Conservation (phyloP, 1,140 invertebrate genomes). For the Drosophila saltans region DNA sequence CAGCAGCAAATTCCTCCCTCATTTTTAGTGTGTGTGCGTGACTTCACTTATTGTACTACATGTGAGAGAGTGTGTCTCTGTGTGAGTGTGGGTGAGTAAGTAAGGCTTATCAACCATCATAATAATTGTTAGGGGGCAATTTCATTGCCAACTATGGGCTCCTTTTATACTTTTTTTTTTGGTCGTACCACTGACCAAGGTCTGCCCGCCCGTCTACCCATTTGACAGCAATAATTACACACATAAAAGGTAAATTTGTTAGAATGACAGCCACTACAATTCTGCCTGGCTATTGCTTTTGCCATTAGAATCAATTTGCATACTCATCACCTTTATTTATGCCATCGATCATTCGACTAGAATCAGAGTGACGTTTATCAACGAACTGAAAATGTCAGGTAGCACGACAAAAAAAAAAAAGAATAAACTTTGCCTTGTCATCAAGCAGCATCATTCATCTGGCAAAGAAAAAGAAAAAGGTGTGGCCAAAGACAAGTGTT, state of each 20-base stretch:
- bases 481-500: slow-evolving; percentile 16
- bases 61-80: slow-evolving; percentile 13
- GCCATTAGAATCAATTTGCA: slow-evolving; percentile 18
- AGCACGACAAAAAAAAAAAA: not conserved
- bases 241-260: slow-evolving; percentile 50
- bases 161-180: not conserved
- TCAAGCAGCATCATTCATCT: slow-evolving; percentile 32
- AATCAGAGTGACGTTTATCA: slow-evolving; percentile 34
- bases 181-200: slow-evolving; percentile 22
- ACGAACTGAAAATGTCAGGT: slow-evolving; percentile 43
- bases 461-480: slow-evolving; percentile 22
- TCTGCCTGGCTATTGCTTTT: slow-evolving; percentile 18
- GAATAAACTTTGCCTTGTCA: slow-evolving; percentile 34
- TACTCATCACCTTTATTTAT: not conserved
- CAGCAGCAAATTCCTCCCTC: slow-evolving; percentile 38
- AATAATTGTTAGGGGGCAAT: slow-evolving; percentile 58
- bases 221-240: slow-evolving; percentile 52
- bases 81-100: slow-evolving; percentile 22
- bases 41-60: slow-evolving; percentile 18
- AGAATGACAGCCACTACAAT: slow-evolving; percentile 17
- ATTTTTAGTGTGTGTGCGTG: slow-evolving; percentile 46
- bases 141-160: slow-evolving; percentile 23
- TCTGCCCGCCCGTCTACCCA: slow-evolving; percentile 36
- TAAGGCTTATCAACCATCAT: slow-evolving; percentile 45
- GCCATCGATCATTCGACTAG: not conserved